These are phyloP conservation scores for Pristionchus fissidentatus DNA, from an alignment of 2,888 invertebrate species.

Conservation along the genomic window DNA sequence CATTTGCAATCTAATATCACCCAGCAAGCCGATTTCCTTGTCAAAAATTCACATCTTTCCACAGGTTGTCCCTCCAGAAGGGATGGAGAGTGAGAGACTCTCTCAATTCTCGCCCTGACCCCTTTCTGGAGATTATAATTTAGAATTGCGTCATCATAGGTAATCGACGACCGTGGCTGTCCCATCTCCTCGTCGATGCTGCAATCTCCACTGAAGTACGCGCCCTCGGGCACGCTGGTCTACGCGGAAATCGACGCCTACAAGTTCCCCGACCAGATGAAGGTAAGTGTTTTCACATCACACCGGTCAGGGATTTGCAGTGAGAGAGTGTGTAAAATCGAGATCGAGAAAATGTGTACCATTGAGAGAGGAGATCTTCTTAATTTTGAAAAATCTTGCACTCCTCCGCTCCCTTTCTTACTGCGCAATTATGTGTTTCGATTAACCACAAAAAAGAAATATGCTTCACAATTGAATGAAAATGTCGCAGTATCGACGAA, in stretches of 20 bases:
- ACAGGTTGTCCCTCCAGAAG: too few species aligned
- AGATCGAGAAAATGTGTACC: neutral
- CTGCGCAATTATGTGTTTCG: too few species aligned
- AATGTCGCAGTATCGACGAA: too few species aligned
- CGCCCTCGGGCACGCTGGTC: constrained; percentile 41
- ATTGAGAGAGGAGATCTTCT: too few species aligned
- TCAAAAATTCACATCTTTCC: too few species aligned
- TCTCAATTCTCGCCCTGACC: too few species aligned
- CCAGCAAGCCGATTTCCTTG: too few species aligned
- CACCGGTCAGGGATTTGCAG: neutral
- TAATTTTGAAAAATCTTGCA: neutral
- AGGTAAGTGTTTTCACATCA: neutral
- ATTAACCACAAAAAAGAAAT: neutral
- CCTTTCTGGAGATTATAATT: too few species aligned
- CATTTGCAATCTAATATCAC: too few species aligned
- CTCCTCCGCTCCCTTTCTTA: too few species aligned
- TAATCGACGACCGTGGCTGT: constrained; percentile 37
- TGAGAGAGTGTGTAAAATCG: neutral
- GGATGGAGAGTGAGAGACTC: too few species aligned
- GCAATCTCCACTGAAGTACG: constrained; percentile 46
- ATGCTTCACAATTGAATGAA: neutral
- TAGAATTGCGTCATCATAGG: neutral
- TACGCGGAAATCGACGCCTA: constrained; percentile 41
- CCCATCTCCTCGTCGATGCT: constrained; percentile 39
- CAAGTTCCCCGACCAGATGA: constrained; percentile 47